Base-by-base conservation (phyloP, 1,140 invertebrate species). In the Platyura marginata region DNA sequence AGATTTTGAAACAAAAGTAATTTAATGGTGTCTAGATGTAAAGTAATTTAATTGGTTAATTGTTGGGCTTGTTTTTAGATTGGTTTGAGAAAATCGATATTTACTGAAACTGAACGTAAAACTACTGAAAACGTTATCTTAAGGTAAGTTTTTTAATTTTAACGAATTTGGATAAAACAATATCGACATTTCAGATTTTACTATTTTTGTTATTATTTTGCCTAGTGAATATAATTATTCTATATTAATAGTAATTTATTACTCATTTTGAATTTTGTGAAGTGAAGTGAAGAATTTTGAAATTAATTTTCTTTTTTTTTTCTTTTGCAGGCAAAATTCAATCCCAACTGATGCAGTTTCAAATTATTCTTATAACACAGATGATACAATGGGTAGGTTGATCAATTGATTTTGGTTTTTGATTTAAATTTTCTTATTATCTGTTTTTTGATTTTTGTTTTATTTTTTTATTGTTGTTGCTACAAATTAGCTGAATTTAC, bases 21-120 rank as follows among this genome's bases (percentile, higher is more conserved):
- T n/a, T n/a, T n/a, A n/a, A n/a, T n/a, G n/a, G n/a, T n/a, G n/a
- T n/a, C n/a, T n/a, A n/a, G n/a, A n/a, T n/a, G n/a, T n/a, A n/a
- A n/a, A n/a, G n/a, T n/a, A 29, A 29, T 29, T 6, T 8, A 13
- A 8, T 29, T 29, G 6, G 6, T 29, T 8, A 29, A 8, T 29
- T 6, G 13, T 8, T 29, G 6, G 13, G 13, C 16, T 34, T 3
- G 11, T 34, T 34, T 3, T 18, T 18, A 38, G 36, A 74, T 79
- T 44, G 78, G 78, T 16, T 69, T 71, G 50, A 57, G 78, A 39
- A 68, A 70, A 2, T 76, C 77, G 49, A 69, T 75, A 48, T 80
- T 81, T 59, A 75, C 69, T 29, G 6, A 29, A 29, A 29, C 6
- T 29, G 25, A 29, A 29, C 25, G 6, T 6, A 29, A 29, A 29